Conservation (phyloP, 2,888 invertebrate species). For the Scaptomyza flava region DNA sequence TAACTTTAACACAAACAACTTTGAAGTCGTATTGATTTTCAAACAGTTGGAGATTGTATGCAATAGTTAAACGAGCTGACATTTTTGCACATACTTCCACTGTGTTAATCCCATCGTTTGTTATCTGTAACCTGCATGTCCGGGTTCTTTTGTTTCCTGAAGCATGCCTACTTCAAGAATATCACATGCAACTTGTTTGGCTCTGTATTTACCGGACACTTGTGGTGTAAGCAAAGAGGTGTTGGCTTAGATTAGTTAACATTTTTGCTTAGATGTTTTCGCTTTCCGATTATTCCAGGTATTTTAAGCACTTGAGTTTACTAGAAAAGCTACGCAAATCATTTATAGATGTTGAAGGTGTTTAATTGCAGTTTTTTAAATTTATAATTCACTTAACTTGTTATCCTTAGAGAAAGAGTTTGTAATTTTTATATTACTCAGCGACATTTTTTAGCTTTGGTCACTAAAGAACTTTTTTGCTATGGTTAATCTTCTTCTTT, state of each 20-base stretch:
- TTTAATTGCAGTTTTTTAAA: background rate
- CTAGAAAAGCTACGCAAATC: background rate
- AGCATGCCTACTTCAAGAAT: conserved; percentile 62
- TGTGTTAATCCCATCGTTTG: conserved; percentile 54
- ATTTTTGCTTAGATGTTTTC: conserved; percentile 43
- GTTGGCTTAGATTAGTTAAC: conserved; percentile 22
- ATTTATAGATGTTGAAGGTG: background rate
- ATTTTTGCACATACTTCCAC: conserved; percentile 6
- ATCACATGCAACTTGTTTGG: conserved; percentile 47
- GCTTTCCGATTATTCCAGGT: conserved; percentile 22
- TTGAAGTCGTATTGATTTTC: conserved; percentile 65
- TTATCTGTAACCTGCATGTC: conserved; percentile 7
- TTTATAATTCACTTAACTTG: background rate
- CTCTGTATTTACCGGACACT: conserved; percentile 1
- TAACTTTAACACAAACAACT: conserved; percentile 29
- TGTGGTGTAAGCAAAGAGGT: background rate
- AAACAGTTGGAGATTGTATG: conserved; percentile 19
- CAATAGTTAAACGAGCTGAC: conserved; percentile 4
- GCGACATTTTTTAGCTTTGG: background rate
- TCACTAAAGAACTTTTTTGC: too few species aligned
- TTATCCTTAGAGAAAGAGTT: background rate
- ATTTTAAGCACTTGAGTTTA: conserved; percentile 14
- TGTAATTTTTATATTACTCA: background rate
- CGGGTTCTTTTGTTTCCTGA: conserved; percentile 16
- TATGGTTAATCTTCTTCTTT: background rate